Evolutionary conservation across 2,888 invertebrate species (phyloP).

Genomic region (Drosophila fulvimacula): DNA sequence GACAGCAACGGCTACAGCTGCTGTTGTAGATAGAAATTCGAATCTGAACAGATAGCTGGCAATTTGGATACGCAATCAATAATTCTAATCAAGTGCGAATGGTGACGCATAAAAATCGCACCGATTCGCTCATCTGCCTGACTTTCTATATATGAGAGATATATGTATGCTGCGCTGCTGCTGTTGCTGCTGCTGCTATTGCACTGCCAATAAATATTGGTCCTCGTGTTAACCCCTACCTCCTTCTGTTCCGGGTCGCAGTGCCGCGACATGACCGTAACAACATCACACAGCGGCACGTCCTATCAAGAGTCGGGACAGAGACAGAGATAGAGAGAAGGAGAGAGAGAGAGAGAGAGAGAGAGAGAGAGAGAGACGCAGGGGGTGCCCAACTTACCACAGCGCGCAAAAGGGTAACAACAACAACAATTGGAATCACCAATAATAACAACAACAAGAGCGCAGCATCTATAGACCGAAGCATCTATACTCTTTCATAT

Average conservation of each 20-base stretch:
- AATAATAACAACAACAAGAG: constrained; percentile 35
- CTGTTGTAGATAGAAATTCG: constrained; percentile 11
- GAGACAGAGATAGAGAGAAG: constrained; percentile 49
- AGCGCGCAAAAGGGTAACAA: constrained; percentile 49
- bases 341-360: not conserved
- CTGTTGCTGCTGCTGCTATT: constrained; percentile 31
- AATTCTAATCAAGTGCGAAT: constrained; percentile 82
- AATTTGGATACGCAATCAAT: constrained; percentile 74
- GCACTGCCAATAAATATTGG: constrained; percentile 55
- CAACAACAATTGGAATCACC: constrained; percentile 43
- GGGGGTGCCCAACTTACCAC: constrained; percentile 58
- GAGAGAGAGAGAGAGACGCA: constrained; percentile 44
- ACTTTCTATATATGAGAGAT: constrained; percentile 26
- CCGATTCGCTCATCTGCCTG: constrained; percentile 59
- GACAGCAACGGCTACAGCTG: constrained; percentile 4
- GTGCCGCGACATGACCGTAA: constrained; percentile 71
- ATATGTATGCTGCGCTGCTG: constrained; percentile 13
- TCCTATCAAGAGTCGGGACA: constrained; percentile 37
- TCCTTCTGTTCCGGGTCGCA: not conserved
- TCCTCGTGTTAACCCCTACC: constrained; percentile 15
- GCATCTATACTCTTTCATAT: not conserved
- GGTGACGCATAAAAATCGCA: constrained; percentile 73
- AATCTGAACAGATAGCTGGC: constrained; percentile 52
- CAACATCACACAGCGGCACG: constrained; percentile 67
- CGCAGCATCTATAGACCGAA: not conserved